A percentile compares a stretch with the other conserved stretches of the same genome.
These are phyloP conservation scores for Lucifuga dentata DNA, from an alignment of 2,113 vertebrate species.

Conservation along the genomic window DNA sequence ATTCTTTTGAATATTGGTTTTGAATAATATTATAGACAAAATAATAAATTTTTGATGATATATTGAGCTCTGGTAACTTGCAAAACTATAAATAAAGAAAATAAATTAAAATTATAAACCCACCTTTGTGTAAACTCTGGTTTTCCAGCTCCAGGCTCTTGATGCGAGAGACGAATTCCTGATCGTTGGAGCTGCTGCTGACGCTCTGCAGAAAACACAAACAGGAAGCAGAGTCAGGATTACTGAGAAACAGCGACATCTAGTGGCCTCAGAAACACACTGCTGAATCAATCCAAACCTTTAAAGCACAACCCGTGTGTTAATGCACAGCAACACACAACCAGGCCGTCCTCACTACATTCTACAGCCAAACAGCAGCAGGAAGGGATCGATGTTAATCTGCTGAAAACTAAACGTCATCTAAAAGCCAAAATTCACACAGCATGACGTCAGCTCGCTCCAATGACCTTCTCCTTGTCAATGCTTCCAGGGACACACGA, in stretches of 20 bases:
- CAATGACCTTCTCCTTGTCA: no score
- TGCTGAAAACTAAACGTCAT: no score
- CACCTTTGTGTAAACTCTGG: constrained; percentile 88
- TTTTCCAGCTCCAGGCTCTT: constrained; percentile 93
- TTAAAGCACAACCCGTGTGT: constrained; percentile 1
- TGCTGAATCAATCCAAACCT: constrained; percentile 2
- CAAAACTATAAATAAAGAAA: no score
- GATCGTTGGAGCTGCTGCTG: constrained; percentile 79
- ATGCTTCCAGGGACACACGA: constrained; percentile 47
- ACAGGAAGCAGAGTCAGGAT: background rate
- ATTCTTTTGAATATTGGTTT: no score
- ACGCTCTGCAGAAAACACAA: constrained; percentile 17
- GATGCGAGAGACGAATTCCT: constrained; percentile 87
- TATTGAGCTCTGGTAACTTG: no score
- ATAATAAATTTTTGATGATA: no score
- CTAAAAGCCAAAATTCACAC: no score
- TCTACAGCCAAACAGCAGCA: background rate
- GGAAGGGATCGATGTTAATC: no score
- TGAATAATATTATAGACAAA: no score
- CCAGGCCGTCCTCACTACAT: constrained; percentile 9
- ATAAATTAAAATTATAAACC: no score
- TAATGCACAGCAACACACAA: constrained; percentile 20
- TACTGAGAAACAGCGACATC: background rate
- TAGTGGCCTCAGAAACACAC: background rate
- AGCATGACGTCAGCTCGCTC: no score